A percentile compares a stretch with the other conserved stretches of the same genome.
These are phyloP conservation scores for Aphaenogaster rudis DNA, from an alignment of 1,140 invertebrate species.

Conservation along the genomic window DNA sequence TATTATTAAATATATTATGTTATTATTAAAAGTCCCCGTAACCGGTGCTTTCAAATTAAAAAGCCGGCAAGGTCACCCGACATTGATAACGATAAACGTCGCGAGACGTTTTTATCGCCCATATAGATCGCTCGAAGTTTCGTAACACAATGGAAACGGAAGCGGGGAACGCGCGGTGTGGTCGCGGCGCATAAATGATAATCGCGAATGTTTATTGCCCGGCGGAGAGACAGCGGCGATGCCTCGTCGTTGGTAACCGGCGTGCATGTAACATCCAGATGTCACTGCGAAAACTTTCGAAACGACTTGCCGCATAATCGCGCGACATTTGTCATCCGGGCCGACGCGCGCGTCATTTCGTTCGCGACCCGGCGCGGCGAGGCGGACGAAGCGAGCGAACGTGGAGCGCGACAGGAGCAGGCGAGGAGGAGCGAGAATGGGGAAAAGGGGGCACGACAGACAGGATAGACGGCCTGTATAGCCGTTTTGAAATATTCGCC, in stretches of 20 bases:
- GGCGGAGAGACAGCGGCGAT: not conserved
- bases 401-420: slow-evolving; percentile 8
- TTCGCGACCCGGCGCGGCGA: slow-evolving; percentile 42
- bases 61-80: slow-evolving; percentile 8
- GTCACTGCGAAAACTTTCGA: slow-evolving; percentile 57
- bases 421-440: not conserved
- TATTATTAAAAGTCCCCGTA: too few species aligned
- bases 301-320: slow-evolving; percentile 76
- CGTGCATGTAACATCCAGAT: slow-evolving; percentile 41
- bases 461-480: slow-evolving; percentile 43
- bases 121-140: slow-evolving; percentile 29
- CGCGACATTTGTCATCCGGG: slow-evolving; percentile 72
- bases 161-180: slow-evolving; percentile 31
- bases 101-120: slow-evolving; percentile 24
- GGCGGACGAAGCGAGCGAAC: slow-evolving; percentile 14
- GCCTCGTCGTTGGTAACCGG: slow-evolving; percentile 44
- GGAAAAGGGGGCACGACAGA: not conserved
- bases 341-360: slow-evolving; percentile 60
- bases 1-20: too few species aligned
- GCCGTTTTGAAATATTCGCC: slow-evolving; percentile 68
- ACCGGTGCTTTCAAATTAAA: not conserved
- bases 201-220: slow-evolving; percentile 58
- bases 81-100: slow-evolving; percentile 24
- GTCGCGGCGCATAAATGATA: slow-evolving; percentile 26
- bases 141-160: not conserved